A percentile compares a stretch with the other conserved stretches of the same genome.
These are phyloP conservation scores for Rhinichthys osculus DNA, from an alignment of 2,797 vertebrate genomes.

Conservation along the genomic window DNA sequence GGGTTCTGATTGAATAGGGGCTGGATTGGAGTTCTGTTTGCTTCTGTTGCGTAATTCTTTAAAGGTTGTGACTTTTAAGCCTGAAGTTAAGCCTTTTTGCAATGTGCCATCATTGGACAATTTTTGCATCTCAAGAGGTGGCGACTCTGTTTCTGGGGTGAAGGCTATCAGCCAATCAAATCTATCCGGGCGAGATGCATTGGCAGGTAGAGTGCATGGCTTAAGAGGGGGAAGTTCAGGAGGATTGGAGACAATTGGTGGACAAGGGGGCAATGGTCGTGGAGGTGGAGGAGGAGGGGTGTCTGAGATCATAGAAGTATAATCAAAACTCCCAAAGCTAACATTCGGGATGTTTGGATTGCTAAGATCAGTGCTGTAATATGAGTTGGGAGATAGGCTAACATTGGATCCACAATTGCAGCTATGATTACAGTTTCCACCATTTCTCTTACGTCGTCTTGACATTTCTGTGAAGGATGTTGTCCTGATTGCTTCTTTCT, in stretches of 20 bases:
- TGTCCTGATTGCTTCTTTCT: constrained; percentile 70
- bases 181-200: constrained; percentile 81
- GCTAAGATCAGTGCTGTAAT: constrained; percentile 72
- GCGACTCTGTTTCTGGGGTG: constrained; percentile 85
- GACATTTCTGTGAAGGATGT: constrained; percentile 93
- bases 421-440: constrained; percentile 54
- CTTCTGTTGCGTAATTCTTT: constrained; percentile 87
- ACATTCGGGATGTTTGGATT: constrained; percentile 65
- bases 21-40: constrained; percentile 73
- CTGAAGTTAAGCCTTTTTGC: constrained; percentile 67
- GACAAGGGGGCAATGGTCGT: constrained; percentile 77
- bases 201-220: constrained; percentile 75
- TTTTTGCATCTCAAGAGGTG: constrained; percentile 66
- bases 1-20: constrained; percentile 73
- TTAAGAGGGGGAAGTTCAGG: constrained; percentile 66
- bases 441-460: constrained; percentile 78
- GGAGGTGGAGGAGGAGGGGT: constrained; percentile 81
- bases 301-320: constrained; percentile 67
- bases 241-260: constrained; percentile 69
- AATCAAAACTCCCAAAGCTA: constrained; percentile 68
- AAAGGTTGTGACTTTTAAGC: constrained; percentile 85
- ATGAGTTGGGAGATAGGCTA: constrained; percentile 66
- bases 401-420: constrained; percentile 56
- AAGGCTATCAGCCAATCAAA: constrained; percentile 97
- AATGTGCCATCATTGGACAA: constrained; percentile 52